Base-by-base conservation (phyloP, 2,888 invertebrate species). In the Oligia latruncula region DNA sequence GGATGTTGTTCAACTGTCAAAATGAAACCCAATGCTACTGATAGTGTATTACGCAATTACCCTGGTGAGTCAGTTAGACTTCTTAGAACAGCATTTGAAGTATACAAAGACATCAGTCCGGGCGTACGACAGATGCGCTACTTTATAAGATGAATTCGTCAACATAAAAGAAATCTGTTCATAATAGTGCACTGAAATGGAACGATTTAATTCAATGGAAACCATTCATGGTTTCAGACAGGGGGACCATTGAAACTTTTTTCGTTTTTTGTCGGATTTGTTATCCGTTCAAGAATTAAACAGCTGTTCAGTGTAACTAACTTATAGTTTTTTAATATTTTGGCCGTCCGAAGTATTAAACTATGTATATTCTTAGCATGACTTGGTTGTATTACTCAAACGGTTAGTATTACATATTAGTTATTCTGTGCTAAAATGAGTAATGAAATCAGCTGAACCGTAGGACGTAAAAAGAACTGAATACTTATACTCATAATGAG, bases 161-260 rank as follows among this genome's bases (percentile, higher is more conserved):
- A 58, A 82, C 35, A 77, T 15, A 62, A 74, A 67, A 82, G n/a
- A 20, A 79, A 76, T 76, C 46, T 43, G n/a, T 52, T 62, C 52
- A 46, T 46, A 60, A 75, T 60, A 43, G 82, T 35, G 29, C 20
- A 52, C 17, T 66, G 82, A n/a, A 60, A 49, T 67, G 40, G 40
- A 78, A 65, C 20, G 3, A 43, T 43, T 80, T 62, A 2, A 40
- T 58, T 70, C 55, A 71, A 79, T 46, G 17, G 15, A n/a, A 43
- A n/a, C 55, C 71, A 55, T 79, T 79, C 81, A 81, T 3, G 5
- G 43, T 35, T 46, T 46, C 35, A 80, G 80, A 70, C 58, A 35
- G 20, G 80, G 79, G 55, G 64, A 40, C n/a, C 46, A 40, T 46
- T 17, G n/a, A 58, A 35, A 76, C 11, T 35, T 1, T 20, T 58